Base-by-base conservation (phyloP, 2,113 vertebrate species). In the Clarias batrachus region DNA sequence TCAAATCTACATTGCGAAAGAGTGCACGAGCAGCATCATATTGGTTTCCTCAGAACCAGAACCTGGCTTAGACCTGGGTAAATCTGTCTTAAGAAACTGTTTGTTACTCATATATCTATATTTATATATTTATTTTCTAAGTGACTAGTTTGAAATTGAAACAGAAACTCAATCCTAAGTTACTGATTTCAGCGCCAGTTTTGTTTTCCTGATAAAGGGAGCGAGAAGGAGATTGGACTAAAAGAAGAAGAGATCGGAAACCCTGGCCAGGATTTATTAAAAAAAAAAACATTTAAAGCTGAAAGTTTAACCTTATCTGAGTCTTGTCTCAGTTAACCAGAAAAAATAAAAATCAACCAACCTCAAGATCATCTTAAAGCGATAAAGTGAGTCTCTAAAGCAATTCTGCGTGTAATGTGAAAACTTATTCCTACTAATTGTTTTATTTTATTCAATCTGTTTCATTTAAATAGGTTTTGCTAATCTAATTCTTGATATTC, bases 151-250 rank as follows among this genome's bases (percentile, higher is more conserved):
- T 21, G 60, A 56, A 71, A 23, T 23, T 60, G 87, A 88, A 90
- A 88, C 57, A 68, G 87, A 87, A 90, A 89, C 80, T 41, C 1
- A 25, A 8, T 41, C 77, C 57, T 77, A 63, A 57, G 73, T 4
- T 17, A 27, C 56, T 65, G 48, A 48, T 48, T 63, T 54, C 33
- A 59, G 27, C 4, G 70, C 56, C 16, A 70, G 30, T 76, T 70
- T 27, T 54, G 88, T 48, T 33, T 85, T 77, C 65, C 71, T n/a
- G 52, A n/a, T 12, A 0, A 3, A 27, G 56, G 52, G 56, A 0
- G 48, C 48, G 52, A 78, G 52, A 19, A 77, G 74, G 5, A 54
- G 74, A 14, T 56, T 14, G 37, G 70, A 41, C 5, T 33, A 33
- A 21, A 73, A 73, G 73, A 76, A 76, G 37, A 54, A 23, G 48